Conservation (phyloP, 1,140 invertebrate genomes). For the Agrypnia vestita region DNA sequence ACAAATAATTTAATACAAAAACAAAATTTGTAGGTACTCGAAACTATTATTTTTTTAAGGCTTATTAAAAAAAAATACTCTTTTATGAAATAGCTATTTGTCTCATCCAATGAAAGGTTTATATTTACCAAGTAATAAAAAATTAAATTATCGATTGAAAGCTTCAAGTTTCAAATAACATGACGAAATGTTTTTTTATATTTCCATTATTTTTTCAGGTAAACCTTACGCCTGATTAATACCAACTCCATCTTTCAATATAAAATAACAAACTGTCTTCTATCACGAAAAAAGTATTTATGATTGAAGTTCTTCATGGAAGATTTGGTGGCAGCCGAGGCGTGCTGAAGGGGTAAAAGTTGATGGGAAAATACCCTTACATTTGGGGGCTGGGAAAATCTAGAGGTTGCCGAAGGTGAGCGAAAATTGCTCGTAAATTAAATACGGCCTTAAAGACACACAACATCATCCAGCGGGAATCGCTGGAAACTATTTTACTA, state of each 20-base stretch:
- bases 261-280: constrained; percentile 21
- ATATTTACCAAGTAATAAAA: not conserved
- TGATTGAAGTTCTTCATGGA: constrained; percentile 20
- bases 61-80: too few species aligned
- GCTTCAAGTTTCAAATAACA: not conserved
- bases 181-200: not conserved
- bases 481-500: too few species aligned
- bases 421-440: too few species aligned
- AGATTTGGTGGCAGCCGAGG: not conserved
- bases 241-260: not conserved
- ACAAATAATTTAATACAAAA: too few species aligned
- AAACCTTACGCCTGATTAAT: not conserved
- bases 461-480: too few species aligned
- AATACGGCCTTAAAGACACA: too few species aligned
- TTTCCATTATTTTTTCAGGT: not conserved
- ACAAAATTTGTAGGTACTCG: too few species aligned
- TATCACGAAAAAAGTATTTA: not conserved
- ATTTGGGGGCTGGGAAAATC: too few species aligned
- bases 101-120: too few species aligned
- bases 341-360: constrained; percentile 7
- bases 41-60: too few species aligned
- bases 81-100: too few species aligned
- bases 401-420: too few species aligned
- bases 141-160: not conserved
- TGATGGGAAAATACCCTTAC: not conserved